Conservation (phyloP, 2,888 invertebrate genomes). For the Epistrophe eligans region DNA sequence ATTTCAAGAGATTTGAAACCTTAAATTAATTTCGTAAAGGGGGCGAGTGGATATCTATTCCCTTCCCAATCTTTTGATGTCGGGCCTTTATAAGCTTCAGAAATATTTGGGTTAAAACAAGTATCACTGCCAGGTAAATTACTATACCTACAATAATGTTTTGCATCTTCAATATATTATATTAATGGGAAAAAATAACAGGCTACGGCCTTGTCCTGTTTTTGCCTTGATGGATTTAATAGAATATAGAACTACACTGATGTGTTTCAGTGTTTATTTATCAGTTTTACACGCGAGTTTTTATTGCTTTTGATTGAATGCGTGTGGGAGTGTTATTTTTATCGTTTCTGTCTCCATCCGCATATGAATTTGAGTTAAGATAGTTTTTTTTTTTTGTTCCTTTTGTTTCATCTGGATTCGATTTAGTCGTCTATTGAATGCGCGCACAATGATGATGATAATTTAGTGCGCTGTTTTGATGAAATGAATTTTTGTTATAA, state of each 20-base stretch:
- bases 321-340: conserved; percentile 73
- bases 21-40: too few relatives aligned
- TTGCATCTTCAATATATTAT: background rate
- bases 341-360: conserved; percentile 42
- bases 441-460: conserved; percentile 7
- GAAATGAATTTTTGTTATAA: conserved; percentile 9
- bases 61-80: too few relatives aligned
- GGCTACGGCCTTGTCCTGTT: background rate
- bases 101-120: too few relatives aligned
- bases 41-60: too few relatives aligned
- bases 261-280: conserved; percentile 60
- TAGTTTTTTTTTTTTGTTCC: conserved; percentile 14
- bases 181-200: background rate
- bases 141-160: too few relatives aligned
- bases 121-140: too few relatives aligned
- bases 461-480: conserved; percentile 29
- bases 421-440: conserved; percentile 53
- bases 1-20: too few relatives aligned
- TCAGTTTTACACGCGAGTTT: conserved; percentile 74
- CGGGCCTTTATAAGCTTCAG: too few relatives aligned
- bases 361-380: conserved; percentile 6
- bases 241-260: background rate
- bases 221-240: conserved; percentile 3
- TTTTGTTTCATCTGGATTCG: conserved; percentile 65
- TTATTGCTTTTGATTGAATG: conserved; percentile 75